Percentiles rank a stretch among this genome's conserved stretches.
Evolutionary conservation across 2,888 invertebrate species (phyloP).

Genomic region (Thelaira solivaga): DNA sequence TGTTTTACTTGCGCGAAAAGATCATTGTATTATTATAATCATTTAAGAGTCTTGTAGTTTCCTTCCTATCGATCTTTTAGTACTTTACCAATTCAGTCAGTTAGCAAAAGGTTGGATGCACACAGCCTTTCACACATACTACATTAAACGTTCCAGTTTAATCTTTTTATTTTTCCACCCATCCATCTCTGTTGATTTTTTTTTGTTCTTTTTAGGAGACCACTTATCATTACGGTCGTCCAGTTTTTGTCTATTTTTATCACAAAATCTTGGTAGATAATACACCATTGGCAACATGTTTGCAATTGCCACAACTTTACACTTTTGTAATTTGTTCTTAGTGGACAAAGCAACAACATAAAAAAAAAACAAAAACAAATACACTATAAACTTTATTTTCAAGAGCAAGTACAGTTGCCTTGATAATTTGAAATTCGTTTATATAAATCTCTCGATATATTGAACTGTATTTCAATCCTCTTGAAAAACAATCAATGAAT

Average conservation of each 20-base stretch:
- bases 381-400: not conserved
- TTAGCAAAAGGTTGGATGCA: not conserved
- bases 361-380: not conserved
- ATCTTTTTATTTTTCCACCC: conserved; percentile 13
- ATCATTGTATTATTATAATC: conserved; percentile 39
- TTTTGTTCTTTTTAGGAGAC: conserved; percentile 19
- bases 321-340: conserved; percentile 51
- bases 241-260: conserved; percentile 58
- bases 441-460: too few species aligned
- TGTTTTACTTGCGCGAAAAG: conserved; percentile 7
- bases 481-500: too few species aligned
- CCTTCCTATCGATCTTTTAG: conserved; percentile 56
- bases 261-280: conserved; percentile 41
- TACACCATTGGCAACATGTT: conserved; percentile 56
- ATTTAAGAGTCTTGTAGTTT: conserved; percentile 54
- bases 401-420: too few species aligned
- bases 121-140: not conserved
- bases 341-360: not conserved
- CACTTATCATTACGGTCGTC: conserved; percentile 38
- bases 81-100: not conserved
- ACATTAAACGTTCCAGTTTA: not conserved
- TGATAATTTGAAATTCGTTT: too few species aligned
- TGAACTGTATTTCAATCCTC: too few species aligned
- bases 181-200: conserved; percentile 29
- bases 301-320: conserved; percentile 62